Evolutionary conservation across 2,113 vertebrate genomes (phyloP).

Genomic region (Nansenia antarctica): DNA sequence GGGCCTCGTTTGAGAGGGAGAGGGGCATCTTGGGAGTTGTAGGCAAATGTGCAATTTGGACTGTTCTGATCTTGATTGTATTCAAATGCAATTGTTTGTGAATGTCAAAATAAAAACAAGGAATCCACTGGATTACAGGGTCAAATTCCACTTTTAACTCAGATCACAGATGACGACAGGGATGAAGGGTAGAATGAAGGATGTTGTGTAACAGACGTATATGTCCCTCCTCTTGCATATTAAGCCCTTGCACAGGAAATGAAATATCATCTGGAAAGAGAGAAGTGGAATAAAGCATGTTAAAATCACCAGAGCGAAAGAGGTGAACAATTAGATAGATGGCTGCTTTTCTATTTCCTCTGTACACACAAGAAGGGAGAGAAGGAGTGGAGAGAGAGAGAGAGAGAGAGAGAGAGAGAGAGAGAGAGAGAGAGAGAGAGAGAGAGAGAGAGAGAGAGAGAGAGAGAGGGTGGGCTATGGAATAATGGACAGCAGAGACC

Average conservation of each 20-base stretch:
- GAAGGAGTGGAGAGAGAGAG: neutral
- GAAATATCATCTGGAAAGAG: constrained; percentile 10
- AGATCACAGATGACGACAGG: neutral
- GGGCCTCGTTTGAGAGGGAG: too few species aligned
- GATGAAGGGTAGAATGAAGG: neutral
- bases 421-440: too few species aligned
- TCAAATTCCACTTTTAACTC: too few species aligned
- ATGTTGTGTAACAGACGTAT: neutral
- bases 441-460: neutral
- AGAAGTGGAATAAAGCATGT: constrained; percentile 1
- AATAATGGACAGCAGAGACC: constrained; percentile 8
- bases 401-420: neutral
- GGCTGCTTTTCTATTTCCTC: constrained; percentile 14
- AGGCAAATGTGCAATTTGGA: too few species aligned
- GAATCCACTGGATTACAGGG: too few species aligned
- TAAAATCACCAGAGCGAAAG: constrained; percentile 78
- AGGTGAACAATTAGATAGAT: constrained; percentile 80
- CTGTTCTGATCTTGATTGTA: too few species aligned
- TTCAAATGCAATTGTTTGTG: too few species aligned
- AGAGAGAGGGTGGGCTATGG: neutral
- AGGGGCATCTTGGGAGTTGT: too few species aligned
- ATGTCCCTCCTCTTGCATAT: constrained; percentile 7
- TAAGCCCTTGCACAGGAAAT: constrained; percentile 3
- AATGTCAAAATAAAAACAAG: too few species aligned
- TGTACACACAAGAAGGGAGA: constrained; percentile 15